A percentile compares a stretch with the other conserved stretches of the same genome.
Conservation (phyloP, 2,113 vertebrate genomes). For the Crotalus viridis region DNA sequence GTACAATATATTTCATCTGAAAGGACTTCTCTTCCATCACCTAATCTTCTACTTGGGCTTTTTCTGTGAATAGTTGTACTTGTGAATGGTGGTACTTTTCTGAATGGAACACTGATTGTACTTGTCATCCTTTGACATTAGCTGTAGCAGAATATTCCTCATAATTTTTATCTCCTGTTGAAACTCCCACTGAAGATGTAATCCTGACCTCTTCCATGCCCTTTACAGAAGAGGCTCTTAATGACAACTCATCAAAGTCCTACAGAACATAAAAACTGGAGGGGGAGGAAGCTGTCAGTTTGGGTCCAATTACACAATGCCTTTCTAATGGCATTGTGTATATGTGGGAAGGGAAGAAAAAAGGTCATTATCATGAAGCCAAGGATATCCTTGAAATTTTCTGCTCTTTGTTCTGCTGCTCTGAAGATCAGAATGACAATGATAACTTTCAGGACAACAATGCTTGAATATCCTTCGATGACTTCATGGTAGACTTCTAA, state of each 20-base stretch:
- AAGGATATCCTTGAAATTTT: neutral
- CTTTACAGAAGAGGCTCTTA: neutral
- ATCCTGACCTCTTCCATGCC: neutral
- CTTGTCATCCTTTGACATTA: neutral
- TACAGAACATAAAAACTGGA: neutral
- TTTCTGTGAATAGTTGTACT: neutral
- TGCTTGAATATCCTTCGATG: slow-evolving; percentile 15
- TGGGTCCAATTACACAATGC: neutral
- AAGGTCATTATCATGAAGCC: accelerated
- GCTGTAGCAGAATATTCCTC: neutral
- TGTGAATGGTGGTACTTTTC: neutral
- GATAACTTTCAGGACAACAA: neutral
- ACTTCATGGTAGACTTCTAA: neutral
- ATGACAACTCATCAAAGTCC: neutral
- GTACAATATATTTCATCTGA: slow-evolving; percentile 20
- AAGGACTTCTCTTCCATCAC: neutral
- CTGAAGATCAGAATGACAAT: slow-evolving; percentile 19
- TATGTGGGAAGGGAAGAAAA: neutral
- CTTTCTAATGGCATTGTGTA: neutral
- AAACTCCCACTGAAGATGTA: accelerated
- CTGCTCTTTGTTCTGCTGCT: neutral
- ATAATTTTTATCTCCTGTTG: neutral
- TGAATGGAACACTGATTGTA: slow-evolving; percentile 9
- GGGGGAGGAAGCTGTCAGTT: neutral
- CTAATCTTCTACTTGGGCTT: neutral